Evolutionary conservation across 2,888 invertebrate genomes (phyloP), one percentile per base, ranked within the genome.

Genomic region (Synanthedon myopaeformis): DNA sequence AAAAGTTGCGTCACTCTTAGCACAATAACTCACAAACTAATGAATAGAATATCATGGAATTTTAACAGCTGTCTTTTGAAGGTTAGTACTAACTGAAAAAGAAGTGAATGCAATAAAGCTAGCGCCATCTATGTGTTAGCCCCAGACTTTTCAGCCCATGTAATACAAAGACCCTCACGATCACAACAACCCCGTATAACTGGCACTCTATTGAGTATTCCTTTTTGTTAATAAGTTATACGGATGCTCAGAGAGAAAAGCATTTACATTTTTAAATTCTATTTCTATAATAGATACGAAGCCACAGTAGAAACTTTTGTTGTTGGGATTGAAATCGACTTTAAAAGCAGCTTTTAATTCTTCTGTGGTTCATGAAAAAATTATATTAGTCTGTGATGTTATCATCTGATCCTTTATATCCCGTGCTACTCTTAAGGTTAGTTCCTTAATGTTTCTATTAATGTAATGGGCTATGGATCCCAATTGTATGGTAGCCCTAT

Each of bases 401-500:
- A 51, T 35, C 14, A 35, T 13, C 35, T 13, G 35, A 28, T 3
- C 23, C 51, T 51, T 51, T 12, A 10, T 49, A 49, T 23, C 28
- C 14, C 12, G 12, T n/a, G 82, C 74, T 58, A 89, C 75, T 53
- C 67, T 70, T 41, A 59, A 57, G 3, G 81, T 81, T 54, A 80
- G 62, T 6, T 69, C 58, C 59, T 72, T 78, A 14, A 79, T 61
- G 19, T 74, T 68, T 8, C 59, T 67, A 53, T 79, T 79, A 50
- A 71, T 79, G 48, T 86, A 89, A 89, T n/a, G 75, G 79, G 45
- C 76, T 63, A 87, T 76, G 0, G 87, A 82, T 0, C 89, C 89
- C n/a, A 90, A 90, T 64, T 89, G 89, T 8, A 88, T 78, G 55
- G 90, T 89, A 1, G 82, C 85, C 72, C 82, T 85, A 56, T 89